Percentiles rank a stretch among this genome's conserved stretches.
phyloP scores from a whole-genome alignment of 2,797 vertebrate genomes.

The Acipenser transmontanus region DNA sequence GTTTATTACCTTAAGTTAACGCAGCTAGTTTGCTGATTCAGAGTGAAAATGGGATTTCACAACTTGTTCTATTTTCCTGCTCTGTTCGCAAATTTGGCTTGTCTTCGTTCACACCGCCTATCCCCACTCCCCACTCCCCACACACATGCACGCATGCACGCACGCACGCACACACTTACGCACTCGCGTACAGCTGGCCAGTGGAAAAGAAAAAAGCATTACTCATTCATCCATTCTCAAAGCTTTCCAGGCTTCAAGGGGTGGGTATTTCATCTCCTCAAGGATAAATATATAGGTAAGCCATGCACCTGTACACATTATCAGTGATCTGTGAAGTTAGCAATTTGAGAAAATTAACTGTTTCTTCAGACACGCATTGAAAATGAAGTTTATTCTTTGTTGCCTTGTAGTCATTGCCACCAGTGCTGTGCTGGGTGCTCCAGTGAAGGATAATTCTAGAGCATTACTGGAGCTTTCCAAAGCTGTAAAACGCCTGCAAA shows the following conservation, averaged over 20 bases:
- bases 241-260: slow-evolving; percentile 82
- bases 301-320: slow-evolving; percentile 50
- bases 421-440: slow-evolving; percentile 18
- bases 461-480: no score
- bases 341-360: slow-evolving; percentile 10
- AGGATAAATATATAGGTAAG: slow-evolving; percentile 85
- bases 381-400: slow-evolving; percentile 55
- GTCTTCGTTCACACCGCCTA: slow-evolving; percentile 64
- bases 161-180: slow-evolving; percentile 20
- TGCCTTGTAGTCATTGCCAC: slow-evolving; percentile 57
- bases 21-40: slow-evolving; percentile 63
- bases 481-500: no score
- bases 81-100: slow-evolving; percentile 65
- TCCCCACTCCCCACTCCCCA: slow-evolving; percentile 56
- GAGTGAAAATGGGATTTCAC: slow-evolving; percentile 87
- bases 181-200: slow-evolving; percentile 67
- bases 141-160: slow-evolving; percentile 15
- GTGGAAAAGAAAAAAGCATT: slow-evolving; percentile 96
- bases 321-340: slow-evolving; percentile 33
- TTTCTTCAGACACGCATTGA: slow-evolving; percentile 23
- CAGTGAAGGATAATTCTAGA: not conserved
- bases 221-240: slow-evolving; percentile 82
- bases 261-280: slow-evolving; percentile 80
- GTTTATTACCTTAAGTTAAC: slow-evolving; percentile 49
- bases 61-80: slow-evolving; percentile 83